These are phyloP conservation scores for Megaceryle torquata DNA, from an alignment of 2,113 vertebrate genomes.

Conservation along the genomic window DNA sequence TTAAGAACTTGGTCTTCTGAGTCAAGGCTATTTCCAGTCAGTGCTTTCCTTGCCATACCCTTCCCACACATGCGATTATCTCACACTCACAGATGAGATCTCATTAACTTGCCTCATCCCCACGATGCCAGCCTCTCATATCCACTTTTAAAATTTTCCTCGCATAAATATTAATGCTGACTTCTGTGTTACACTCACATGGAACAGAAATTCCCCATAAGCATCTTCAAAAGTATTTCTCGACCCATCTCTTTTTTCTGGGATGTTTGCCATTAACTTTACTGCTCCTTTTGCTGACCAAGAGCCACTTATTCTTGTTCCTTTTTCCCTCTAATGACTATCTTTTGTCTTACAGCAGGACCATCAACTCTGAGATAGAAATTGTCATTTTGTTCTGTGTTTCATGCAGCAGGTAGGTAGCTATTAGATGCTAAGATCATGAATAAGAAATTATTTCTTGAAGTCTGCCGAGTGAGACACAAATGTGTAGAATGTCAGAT, in stretches of 20 bases:
- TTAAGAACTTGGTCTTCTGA: background rate
- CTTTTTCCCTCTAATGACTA: background rate
- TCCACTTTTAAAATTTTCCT: background rate
- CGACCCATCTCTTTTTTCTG: background rate
- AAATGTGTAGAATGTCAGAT: background rate
- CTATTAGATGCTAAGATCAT: background rate
- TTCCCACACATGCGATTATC: background rate
- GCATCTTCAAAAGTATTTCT: background rate
- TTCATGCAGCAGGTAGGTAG: background rate
- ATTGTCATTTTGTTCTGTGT: background rate
- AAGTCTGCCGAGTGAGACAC: background rate
- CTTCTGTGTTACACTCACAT: background rate
- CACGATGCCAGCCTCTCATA: background rate
- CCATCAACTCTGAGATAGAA: background rate
- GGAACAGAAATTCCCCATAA: background rate
- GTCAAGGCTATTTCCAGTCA: background rate
- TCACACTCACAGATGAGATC: background rate
- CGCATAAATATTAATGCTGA: slow-evolving; percentile 24
- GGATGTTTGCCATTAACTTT: background rate
- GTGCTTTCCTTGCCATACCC: background rate
- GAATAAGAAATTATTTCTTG: background rate
- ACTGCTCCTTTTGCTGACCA: background rate
- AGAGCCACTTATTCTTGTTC: background rate
- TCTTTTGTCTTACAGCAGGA: background rate
- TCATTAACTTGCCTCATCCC: background rate